phyloP scores from a whole-genome alignment of 2,113 vertebrate species.

The Todiramphus saurophagus region DNA sequence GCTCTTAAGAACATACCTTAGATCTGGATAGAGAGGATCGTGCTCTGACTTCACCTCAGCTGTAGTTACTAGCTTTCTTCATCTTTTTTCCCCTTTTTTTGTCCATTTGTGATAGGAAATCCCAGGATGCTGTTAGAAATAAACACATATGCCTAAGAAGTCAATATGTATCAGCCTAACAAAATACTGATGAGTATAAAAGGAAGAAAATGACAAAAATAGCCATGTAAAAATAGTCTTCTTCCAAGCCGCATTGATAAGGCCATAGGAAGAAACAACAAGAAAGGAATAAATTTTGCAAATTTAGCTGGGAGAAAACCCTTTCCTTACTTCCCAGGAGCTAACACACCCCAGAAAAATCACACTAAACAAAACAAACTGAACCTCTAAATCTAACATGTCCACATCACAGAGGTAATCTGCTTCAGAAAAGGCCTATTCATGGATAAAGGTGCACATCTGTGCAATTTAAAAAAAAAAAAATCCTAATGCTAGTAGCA shows the following conservation, averaged over 20 bases:
- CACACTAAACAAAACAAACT: not conserved
- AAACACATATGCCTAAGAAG: not conserved
- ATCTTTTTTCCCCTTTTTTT: not conserved
- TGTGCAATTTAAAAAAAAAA: not conserved
- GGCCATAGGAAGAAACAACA: not conserved
- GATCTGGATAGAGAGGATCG: not conserved
- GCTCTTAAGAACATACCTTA: constrained; percentile 36
- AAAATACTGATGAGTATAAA: not conserved
- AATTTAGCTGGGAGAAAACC: not conserved
- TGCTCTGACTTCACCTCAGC: not conserved
- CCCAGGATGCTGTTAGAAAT: not conserved
- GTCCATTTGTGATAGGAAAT: not conserved
- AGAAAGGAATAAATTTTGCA: not conserved
- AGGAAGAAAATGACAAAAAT: constrained; percentile 3
- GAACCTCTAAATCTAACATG: not conserved
- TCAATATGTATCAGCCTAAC: not conserved
- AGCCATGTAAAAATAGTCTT: not conserved
- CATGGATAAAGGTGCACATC: not conserved
- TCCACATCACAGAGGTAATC: not conserved
- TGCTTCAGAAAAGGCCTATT: not conserved
- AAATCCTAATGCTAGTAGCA: not conserved
- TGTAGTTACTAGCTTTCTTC: not conserved
- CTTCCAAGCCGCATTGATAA: not conserved
- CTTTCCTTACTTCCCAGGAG: not conserved
- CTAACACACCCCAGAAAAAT: not conserved